phyloP scores from a whole-genome alignment of 2,113 vertebrate species.

The Bufo bufo region DNA sequence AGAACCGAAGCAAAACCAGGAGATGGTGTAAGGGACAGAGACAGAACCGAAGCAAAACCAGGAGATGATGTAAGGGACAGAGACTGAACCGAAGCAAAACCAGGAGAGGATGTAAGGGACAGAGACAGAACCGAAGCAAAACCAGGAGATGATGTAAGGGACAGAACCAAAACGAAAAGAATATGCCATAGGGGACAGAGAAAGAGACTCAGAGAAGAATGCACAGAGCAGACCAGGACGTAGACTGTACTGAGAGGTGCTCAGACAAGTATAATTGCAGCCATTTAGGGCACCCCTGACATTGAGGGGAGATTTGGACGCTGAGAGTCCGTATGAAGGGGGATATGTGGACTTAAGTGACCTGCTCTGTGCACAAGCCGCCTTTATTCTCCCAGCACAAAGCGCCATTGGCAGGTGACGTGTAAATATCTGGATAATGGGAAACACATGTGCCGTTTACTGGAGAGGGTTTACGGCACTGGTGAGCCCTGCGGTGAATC shows the following conservation, averaged over 20 bases:
- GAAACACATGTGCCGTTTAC: slow-evolving; percentile 22
- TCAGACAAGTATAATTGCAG: too few species aligned
- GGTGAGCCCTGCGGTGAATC: slow-evolving; percentile 14
- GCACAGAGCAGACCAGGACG: neutral
- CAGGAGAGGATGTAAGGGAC: neutral
- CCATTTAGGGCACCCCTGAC: neutral
- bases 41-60: neutral
- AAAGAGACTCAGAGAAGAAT: neutral
- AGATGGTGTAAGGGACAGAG: neutral
- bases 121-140: neutral
- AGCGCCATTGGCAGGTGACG: neutral
- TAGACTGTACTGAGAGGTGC: too few species aligned
- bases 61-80: neutral
- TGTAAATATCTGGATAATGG: slow-evolving; percentile 6
- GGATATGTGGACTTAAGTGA: too few species aligned
- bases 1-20: neutral
- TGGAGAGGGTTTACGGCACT: slow-evolving; percentile 19
- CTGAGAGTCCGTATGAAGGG: too few species aligned
- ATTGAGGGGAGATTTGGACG: too few species aligned
- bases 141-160: too few species aligned
- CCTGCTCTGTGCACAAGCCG: neutral
- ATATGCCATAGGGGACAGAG: neutral
- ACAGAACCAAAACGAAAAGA: neutral
- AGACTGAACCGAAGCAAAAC: neutral
- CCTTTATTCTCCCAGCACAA: neutral